These are phyloP conservation scores for Crocidura indochinensis DNA, from an alignment of 2,797 vertebrate genomes.

Conservation along the genomic window DNA sequence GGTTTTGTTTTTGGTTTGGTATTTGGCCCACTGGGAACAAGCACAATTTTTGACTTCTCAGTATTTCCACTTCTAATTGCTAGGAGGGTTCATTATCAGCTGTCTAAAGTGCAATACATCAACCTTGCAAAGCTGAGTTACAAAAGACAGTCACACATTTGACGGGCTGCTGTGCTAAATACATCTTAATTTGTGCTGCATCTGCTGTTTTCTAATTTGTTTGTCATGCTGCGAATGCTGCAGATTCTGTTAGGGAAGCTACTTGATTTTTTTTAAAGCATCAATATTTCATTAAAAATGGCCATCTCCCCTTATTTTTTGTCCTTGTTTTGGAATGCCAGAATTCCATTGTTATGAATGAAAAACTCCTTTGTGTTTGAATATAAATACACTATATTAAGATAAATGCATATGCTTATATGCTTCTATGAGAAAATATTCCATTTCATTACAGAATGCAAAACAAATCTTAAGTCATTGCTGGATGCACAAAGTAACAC, in stretches of 20 bases:
- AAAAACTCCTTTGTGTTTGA: constrained; percentile 58
- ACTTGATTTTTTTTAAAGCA: constrained; percentile 86
- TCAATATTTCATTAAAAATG: constrained; percentile 88
- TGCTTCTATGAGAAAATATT: constrained; percentile 62
- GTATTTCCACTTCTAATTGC: constrained; percentile 91
- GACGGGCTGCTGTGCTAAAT: constrained; percentile 93
- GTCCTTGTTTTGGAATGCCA: constrained; percentile 79
- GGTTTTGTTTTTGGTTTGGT: not conserved
- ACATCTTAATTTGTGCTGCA: constrained; percentile 94
- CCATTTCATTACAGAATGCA: constrained; percentile 65
- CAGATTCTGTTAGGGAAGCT: constrained; percentile 89
- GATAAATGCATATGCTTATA: constrained; percentile 64
- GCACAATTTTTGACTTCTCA: constrained; percentile 88
- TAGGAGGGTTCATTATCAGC: constrained; percentile 91
- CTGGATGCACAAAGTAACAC: not conserved
- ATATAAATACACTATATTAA: constrained; percentile 13
- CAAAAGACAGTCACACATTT: constrained; percentile 92
- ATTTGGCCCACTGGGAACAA: constrained; percentile 83
- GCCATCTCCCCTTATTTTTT: constrained; percentile 89
- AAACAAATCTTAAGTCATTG: constrained; percentile 64
- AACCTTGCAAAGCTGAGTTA: constrained; percentile 91
- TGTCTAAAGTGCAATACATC: constrained; percentile 91
- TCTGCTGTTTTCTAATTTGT: constrained; percentile 93
- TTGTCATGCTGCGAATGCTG: constrained; percentile 91
- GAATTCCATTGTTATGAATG: constrained; percentile 39